A percentile compares a stretch with the other conserved stretches of the same genome.
These are phyloP conservation scores for Drosophila atroscutellata DNA, from an alignment of 2,888 invertebrate genomes.

Conservation along the genomic window DNA sequence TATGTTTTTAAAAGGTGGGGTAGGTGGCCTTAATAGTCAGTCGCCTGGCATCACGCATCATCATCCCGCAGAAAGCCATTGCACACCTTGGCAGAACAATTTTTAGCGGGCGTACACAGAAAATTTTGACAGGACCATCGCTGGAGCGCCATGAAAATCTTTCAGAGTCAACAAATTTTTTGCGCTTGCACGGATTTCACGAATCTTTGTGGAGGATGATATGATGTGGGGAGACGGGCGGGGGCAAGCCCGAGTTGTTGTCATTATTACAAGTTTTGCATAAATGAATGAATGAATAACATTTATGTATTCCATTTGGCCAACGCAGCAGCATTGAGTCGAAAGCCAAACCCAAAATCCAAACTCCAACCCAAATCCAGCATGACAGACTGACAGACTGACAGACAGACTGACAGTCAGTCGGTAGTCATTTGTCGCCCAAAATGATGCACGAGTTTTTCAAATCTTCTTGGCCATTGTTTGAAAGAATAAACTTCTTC, in stretches of 20 bases:
- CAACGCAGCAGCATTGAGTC: conserved; percentile 43
- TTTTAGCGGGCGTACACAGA: conserved; percentile 72
- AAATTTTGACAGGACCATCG: conserved; percentile 69
- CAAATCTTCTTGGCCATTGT: conserved; percentile 61
- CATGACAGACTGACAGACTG: conserved; percentile 1
- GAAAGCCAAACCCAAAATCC: conserved; percentile 7
- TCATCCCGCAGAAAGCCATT: conserved; percentile 31
- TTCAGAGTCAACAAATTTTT: conserved; percentile 70
- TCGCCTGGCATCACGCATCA: conserved; percentile 44
- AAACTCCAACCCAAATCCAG: conserved; percentile 13
- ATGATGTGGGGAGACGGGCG: neutral
- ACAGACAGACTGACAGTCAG: conserved; percentile 11
- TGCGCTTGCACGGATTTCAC: conserved; percentile 57
- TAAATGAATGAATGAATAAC: conserved; percentile 76
- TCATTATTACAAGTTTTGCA: conserved; percentile 79
- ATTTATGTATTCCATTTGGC: conserved; percentile 75
- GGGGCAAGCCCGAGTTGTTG: conserved; percentile 34
- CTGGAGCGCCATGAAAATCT: conserved; percentile 67
- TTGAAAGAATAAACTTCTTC: conserved; percentile 55
- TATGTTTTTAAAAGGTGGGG: conserved; percentile 12
- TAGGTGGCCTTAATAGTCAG: conserved; percentile 58
- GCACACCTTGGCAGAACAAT: conserved; percentile 70
- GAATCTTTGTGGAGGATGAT: conserved; percentile 16
- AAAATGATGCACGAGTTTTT: conserved; percentile 63
- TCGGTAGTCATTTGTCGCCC: conserved; percentile 53